phyloP scores from a whole-genome alignment of 2,888 invertebrate genomes.

The Xylota segnis region DNA sequence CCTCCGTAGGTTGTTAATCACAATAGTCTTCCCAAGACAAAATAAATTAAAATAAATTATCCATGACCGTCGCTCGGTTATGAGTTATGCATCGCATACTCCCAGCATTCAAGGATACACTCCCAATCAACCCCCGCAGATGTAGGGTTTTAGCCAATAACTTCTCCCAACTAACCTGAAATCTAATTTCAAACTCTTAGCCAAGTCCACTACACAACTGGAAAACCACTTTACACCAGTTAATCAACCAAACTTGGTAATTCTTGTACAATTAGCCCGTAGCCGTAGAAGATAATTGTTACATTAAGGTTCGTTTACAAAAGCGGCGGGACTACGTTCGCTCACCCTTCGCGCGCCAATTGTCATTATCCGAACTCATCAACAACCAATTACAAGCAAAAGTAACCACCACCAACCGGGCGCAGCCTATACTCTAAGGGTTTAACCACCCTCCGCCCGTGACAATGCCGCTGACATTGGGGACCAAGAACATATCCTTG shows the following conservation, averaged over 20 bases:
- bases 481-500: constrained; percentile 35
- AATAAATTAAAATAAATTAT: constrained; percentile 26
- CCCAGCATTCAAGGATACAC: not conserved
- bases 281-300: constrained; percentile 61
- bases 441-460: constrained; percentile 2
- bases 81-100: not conserved
- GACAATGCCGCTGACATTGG: constrained; percentile 17
- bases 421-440: constrained; percentile 24
- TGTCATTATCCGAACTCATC: constrained; percentile 72
- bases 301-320: constrained; percentile 56
- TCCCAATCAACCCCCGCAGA: not conserved
- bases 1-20: not conserved
- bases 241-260: constrained; percentile 56
- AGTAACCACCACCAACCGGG: constrained; percentile 33
- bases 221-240: constrained; percentile 28
- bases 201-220: constrained; percentile 2
- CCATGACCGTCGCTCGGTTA: constrained; percentile 13
- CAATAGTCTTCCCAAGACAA: not conserved
- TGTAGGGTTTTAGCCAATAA: not conserved
- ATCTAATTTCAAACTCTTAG: constrained; percentile 20
- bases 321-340: constrained; percentile 32
- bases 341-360: constrained; percentile 43
- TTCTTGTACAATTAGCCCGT: constrained; percentile 58
- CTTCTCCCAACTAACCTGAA: not conserved
- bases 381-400: constrained; percentile 68